Conservation (phyloP, 2,888 invertebrate species). For the Lycaena phlaeas region DNA sequence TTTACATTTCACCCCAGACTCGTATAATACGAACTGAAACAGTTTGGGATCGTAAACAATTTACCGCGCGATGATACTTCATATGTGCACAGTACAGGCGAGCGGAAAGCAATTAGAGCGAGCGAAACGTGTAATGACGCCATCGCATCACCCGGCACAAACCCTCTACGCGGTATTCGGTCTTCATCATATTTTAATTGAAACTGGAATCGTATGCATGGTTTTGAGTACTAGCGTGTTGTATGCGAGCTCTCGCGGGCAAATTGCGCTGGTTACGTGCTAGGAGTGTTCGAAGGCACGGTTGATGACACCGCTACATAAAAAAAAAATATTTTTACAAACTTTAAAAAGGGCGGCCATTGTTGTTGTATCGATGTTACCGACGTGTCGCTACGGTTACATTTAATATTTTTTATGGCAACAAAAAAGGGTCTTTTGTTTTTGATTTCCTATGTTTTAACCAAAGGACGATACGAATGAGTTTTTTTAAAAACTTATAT, state of each 20-base stretch:
- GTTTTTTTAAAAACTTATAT: too few species aligned
- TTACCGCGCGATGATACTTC: slow-evolving; percentile 17
- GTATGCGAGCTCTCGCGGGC: slow-evolving; percentile 9
- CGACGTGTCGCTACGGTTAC: slow-evolving; percentile 9
- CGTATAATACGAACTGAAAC: slow-evolving; percentile 10
- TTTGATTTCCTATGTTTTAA: neutral
- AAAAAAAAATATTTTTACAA: neutral
- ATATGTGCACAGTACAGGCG: slow-evolving; percentile 18
- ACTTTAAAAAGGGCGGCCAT: slow-evolving; percentile 1
- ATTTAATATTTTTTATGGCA: slow-evolving; percentile 10
- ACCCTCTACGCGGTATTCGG: slow-evolving; percentile 6
- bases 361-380: slow-evolving; percentile 11
- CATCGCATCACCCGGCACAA: slow-evolving; percentile 18
- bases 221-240: neutral
- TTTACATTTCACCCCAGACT: too few species aligned
- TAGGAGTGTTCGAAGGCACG: slow-evolving; percentile 15
- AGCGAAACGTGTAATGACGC: slow-evolving; percentile 48
- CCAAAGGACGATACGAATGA: neutral
- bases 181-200: slow-evolving; percentile 1
- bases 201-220: neutral
- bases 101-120: slow-evolving; percentile 47
- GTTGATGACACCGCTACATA: slow-evolving; percentile 12
- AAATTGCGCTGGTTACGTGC: slow-evolving; percentile 19
- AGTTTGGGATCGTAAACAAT: slow-evolving; percentile 21
- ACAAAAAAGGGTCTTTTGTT: neutral